Conservation (phyloP, 2,888 invertebrate species). For the Ichneumon xanthorius region DNA sequence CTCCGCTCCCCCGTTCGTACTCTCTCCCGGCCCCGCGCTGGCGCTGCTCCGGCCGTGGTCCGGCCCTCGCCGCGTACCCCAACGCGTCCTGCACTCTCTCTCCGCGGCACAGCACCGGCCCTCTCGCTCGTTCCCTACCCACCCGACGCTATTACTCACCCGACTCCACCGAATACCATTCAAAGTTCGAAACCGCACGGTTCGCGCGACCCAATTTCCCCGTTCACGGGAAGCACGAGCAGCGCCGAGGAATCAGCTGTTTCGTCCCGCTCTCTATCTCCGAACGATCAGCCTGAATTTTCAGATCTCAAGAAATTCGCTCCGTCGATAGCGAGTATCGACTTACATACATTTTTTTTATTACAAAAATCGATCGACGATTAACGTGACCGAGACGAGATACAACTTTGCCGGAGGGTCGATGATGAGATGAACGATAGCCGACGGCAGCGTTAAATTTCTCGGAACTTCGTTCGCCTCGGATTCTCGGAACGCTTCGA, state of each 20-base stretch:
- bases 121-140: slow-evolving; percentile 66
- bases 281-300: slow-evolving; percentile 2
- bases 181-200: slow-evolving; percentile 81
- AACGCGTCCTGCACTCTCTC: slow-evolving; percentile 10
- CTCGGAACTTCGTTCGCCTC: background rate
- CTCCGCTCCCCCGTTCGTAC: slow-evolving; percentile 49
- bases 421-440: background rate
- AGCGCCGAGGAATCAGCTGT: slow-evolving; percentile 78
- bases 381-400: background rate
- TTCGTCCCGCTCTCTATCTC: slow-evolving; percentile 42
- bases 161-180: slow-evolving; percentile 80
- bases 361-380: background rate
- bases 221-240: slow-evolving; percentile 18
- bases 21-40: slow-evolving; percentile 27
- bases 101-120: slow-evolving; percentile 36
- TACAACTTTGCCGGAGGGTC: background rate
- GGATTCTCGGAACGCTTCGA: background rate
- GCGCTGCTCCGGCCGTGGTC: slow-evolving; percentile 45
- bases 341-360: background rate
- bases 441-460: background rate
- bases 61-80: slow-evolving; percentile 68
- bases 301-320: slow-evolving; percentile 18
- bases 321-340: background rate
- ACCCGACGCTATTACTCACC: slow-evolving; percentile 82
- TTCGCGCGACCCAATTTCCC: slow-evolving; percentile 82